Base-by-base conservation (phyloP, 1,140 invertebrate species). In the Prorops nasuta region DNA sequence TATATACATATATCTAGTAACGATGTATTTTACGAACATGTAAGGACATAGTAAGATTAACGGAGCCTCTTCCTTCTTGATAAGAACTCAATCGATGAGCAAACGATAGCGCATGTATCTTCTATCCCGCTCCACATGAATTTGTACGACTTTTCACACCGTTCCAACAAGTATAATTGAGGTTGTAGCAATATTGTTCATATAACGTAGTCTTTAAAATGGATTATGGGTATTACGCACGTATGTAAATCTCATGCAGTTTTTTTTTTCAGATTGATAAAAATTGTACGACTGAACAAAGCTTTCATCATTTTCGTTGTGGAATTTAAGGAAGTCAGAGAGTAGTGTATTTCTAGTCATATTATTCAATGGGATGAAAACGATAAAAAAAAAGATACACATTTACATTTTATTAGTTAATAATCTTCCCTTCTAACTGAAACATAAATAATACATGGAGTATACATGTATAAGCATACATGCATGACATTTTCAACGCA, bases 1-100 rank as follows among this genome's bases (percentile, higher is more conserved):
- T 58, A 64, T 58, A 67, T 60, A 71, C 56, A 67, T 62, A 63
- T 63, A 68, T 56, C 52, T 65, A 66, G 63, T 69, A 66, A 71
- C 60, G 62, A 66, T 60, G 61, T 56, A 60, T 69, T 66, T 67
- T 45, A 68, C 56, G 44, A 58, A 64, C 55, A 57, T 65, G 64
- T 72, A 71, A 74, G 66, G 63, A 72, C 71, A 64, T 67, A 67
- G 44, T 57, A 60, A 62, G 59, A 57, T 54, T 56, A 47, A 38
- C 51, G 51, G 39, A 53, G 21, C 24, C 36, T 37, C 34, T 22
- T 51, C 31, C 18, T 44, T 51, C 22, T 9, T 49, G 18, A n/a
- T 38, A 46, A 38, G 32, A 47, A 15, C 38, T 17, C 45, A 47
- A 45, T 53, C 44, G 21, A 20, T 51, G 49, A 52, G 14, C n/a